Percentiles rank a stretch among this genome's conserved stretches.
Conservation (phyloP, 2,113 vertebrate genomes). For the Syngnathus typhle region DNA sequence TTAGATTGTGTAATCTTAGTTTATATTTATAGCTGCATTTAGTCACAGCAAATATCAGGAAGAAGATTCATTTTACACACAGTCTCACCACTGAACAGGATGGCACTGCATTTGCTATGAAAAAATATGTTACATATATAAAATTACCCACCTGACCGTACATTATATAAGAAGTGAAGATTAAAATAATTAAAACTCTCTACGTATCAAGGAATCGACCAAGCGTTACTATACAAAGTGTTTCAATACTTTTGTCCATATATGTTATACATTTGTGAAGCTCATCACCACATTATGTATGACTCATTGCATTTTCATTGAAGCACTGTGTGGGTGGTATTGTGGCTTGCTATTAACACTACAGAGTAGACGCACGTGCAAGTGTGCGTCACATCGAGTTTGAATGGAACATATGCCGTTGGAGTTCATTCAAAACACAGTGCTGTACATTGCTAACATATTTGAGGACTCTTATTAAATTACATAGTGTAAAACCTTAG, state of each 20-base stretch:
- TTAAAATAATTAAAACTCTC: conserved; percentile 31
- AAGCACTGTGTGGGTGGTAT: conserved; percentile 38
- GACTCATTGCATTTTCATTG: conserved; percentile 48
- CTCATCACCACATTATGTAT: conserved; percentile 24
- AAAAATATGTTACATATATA: neutral
- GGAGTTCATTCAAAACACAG: conserved; percentile 15
- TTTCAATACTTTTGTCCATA: conserved; percentile 9
- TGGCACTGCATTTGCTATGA: neutral
- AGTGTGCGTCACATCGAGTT: conserved; percentile 37
- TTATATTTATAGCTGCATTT: too few species aligned
- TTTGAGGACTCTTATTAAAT: neutral
- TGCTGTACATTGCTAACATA: neutral
- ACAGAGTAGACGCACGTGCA: conserved; percentile 29
- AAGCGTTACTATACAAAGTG: conserved; percentile 20
- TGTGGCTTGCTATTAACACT: conserved; percentile 34
- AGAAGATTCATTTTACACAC: too few species aligned
- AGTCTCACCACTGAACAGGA: neutral
- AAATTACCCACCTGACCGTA: neutral
- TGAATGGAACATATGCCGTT: conserved; percentile 37
- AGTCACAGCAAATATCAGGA: too few species aligned
- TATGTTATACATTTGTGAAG: conserved; percentile 19
- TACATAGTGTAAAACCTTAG: neutral
- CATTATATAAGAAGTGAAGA: neutral
- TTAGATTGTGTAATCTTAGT: neutral
- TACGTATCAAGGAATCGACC: conserved; percentile 61